Percentiles rank a stretch among this genome's conserved stretches.
These are phyloP conservation scores for Antheraea pernyi DNA, from an alignment of 1,140 invertebrate genomes.

Conservation along the genomic window DNA sequence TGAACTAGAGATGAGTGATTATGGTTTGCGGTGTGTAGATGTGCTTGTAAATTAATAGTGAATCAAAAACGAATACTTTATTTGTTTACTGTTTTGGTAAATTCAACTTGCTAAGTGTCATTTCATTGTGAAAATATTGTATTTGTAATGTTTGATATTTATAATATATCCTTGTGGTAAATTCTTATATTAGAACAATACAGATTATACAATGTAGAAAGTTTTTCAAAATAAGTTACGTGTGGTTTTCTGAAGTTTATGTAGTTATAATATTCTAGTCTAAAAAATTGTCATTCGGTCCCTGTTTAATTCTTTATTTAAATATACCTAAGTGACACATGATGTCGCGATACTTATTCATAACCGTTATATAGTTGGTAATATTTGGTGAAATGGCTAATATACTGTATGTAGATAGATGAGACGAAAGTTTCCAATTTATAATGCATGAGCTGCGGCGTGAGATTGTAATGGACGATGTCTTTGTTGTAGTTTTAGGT, in stretches of 20 bases:
- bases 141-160: not conserved
- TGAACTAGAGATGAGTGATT: no score
- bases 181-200: no score
- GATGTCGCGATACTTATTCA: not conserved
- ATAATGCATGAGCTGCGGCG: not conserved
- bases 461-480: not conserved
- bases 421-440: not conserved
- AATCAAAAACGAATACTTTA: not conserved
- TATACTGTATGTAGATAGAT: not conserved
- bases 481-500: not conserved
- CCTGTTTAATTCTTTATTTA: not conserved
- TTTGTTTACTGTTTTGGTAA: no score
- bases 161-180: not conserved
- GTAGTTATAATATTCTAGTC: constrained; percentile 1
- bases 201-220: not conserved
- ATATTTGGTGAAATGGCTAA: not conserved
- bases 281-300: not conserved
- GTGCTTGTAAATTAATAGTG: not conserved
- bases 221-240: not conserved
- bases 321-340: not conserved
- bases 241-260: not conserved
- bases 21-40: no score
- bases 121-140: not conserved
- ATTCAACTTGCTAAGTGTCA: not conserved
- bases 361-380: not conserved